A percentile compares a stretch with the other conserved stretches of the same genome.
Conservation (phyloP, 1,140 invertebrate genomes). For the Wasmannia auropunctata region DNA sequence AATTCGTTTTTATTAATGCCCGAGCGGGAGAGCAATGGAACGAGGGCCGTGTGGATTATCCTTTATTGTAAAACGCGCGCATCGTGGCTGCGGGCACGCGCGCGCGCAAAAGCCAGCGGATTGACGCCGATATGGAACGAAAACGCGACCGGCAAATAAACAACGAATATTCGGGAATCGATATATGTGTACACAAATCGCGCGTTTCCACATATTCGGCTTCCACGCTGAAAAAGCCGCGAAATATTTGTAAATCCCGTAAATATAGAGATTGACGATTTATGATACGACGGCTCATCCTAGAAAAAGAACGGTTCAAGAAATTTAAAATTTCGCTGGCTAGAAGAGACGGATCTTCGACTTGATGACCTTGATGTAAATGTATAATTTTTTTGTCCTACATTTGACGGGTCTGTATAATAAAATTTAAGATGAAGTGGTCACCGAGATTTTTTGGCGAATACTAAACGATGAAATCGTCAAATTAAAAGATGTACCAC, state of each 20-base stretch:
- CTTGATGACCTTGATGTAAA: conserved; percentile 14
- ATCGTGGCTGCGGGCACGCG: not conserved
- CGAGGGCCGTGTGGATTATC: conserved; percentile 11
- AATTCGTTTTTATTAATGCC: conserved; percentile 23
- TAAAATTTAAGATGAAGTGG: not conserved
- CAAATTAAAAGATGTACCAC: conserved; percentile 25
- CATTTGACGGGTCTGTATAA: not conserved
- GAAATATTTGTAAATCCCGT: conserved; percentile 34
- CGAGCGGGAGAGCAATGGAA: not conserved
- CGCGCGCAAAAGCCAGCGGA: not conserved
- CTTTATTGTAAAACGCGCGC: conserved; percentile 12
- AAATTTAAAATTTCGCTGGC: conserved; percentile 25
- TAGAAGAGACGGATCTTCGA: conserved; percentile 1
- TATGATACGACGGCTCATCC: not conserved
- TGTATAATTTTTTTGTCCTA: conserved; percentile 55
- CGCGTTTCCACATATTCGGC: conserved; percentile 9
- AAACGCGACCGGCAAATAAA: conserved; percentile 43
- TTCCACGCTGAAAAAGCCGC: not conserved
- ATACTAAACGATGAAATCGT: not conserved
- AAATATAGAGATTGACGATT: conserved; percentile 22
- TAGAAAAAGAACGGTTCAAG: conserved; percentile 28
- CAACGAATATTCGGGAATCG: conserved; percentile 23
- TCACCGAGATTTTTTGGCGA: not conserved
- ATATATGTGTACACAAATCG: conserved; percentile 38
- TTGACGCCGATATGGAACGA: conserved; percentile 20